Base-by-base conservation (phyloP, 2,797 vertebrate genomes). In the Takifugu rubripes region DNA sequence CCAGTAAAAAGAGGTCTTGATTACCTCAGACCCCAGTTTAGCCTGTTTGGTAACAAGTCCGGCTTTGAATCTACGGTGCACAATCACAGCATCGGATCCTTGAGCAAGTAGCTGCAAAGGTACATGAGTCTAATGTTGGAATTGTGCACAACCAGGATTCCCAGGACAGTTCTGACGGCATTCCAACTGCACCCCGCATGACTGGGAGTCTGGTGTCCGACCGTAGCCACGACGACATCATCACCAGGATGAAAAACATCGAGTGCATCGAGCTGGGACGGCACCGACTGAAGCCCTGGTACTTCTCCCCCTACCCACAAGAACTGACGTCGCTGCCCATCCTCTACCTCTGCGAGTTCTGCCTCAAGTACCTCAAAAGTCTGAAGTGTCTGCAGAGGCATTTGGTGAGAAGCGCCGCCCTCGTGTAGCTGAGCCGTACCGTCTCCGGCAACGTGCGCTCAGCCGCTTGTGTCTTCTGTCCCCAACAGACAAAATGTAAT, bases 341-440 rank as follows among this genome's bases (percentile, higher is more conserved):
- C 62, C 94, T 98, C 83, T 98, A 98, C 89, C 92, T 98, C 85
- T 98, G 96, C 79, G 96, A 98, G 88, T 98, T 98, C 89, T 98
- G 96, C 86, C 95, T 98, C 83, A 98, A 98, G 83, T 98, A 96
- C 56, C 93, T 96, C 61, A 97, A 96, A 75, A 98, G 96, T 83
- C 95, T 98, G 49, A 97, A 96, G 75, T 98, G 96, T 93, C 92
- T 98, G 2, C 96, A 98, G 88, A 90, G 96, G 54, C 96, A 98
- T 86, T 88, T 98, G 94, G 96, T 98, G 88, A 50, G 91, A 77
- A 48, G 47, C 9, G 3, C 21, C 48, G 2, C 43, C 5, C 1
- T 33, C 10, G 31, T 33, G 31, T 7, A 10, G 1, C 36, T 11
- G 11, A 40, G 11, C 36, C 3, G 48, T 43, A 15, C 36, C 66